phyloP scores from a whole-genome alignment of 2,888 invertebrate genomes.

The Pristionchus japonicus region DNA sequence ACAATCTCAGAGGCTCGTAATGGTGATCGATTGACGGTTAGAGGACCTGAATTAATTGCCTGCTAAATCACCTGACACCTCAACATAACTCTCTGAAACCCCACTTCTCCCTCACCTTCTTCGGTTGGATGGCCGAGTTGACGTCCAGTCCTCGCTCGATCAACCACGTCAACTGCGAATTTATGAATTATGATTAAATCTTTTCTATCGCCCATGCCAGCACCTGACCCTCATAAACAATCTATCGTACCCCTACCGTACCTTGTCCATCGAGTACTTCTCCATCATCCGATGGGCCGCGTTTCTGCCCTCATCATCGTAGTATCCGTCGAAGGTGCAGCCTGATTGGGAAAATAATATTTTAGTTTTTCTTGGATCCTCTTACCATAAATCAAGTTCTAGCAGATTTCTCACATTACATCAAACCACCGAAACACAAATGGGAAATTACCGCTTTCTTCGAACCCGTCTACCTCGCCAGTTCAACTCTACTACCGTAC shows the following conservation, averaged over 20 bases:
- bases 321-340: background rate
- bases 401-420: no score
- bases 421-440: no score
- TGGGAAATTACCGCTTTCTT: no score
- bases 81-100: background rate
- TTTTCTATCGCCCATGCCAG: background rate
- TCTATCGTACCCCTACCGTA: background rate
- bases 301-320: background rate
- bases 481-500: background rate
- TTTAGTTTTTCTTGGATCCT: no score
- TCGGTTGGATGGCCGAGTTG: background rate
- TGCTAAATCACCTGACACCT: background rate
- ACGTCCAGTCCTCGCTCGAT: constrained; percentile 36
- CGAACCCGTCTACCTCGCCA: no score
- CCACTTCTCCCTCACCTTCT: background rate
- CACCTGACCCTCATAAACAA: background rate
- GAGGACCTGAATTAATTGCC: no score
- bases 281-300: constrained; percentile 11
- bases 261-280: background rate
- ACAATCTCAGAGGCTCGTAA: no score
- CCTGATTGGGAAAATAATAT: no score
- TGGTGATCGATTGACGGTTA: no score
- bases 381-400: no score
- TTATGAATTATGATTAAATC: background rate
- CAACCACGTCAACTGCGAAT: background rate